phyloP scores from a whole-genome alignment of 2,113 vertebrate genomes.

The Zeus faber region DNA sequence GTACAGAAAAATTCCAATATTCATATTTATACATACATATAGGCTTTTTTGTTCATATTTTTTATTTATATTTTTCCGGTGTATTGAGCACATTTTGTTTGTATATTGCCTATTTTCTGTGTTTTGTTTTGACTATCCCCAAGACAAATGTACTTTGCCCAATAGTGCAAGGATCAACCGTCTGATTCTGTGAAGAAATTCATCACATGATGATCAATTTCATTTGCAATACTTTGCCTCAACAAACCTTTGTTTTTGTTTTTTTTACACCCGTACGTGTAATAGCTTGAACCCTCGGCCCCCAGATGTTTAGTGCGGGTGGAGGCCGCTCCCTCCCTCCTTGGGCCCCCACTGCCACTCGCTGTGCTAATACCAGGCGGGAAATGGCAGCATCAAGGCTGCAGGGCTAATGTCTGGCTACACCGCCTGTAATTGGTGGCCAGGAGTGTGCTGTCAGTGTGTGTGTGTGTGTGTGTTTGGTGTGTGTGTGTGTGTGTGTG shows the following conservation, averaged over 20 bases:
- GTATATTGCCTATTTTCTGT: too few species aligned
- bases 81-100: too few species aligned
- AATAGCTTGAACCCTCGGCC: constrained; percentile 24
- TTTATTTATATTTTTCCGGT: too few species aligned
- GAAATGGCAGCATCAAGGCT: constrained; percentile 74
- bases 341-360: constrained; percentile 36
- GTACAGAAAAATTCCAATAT: too few species aligned
- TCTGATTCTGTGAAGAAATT: not conserved
- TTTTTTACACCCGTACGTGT: constrained; percentile 46
- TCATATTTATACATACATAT: too few species aligned
- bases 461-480: constrained; percentile 15
- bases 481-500: constrained; percentile 30
- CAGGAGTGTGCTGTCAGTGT: constrained; percentile 57
- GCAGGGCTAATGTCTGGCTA: constrained; percentile 64
- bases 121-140: too few species aligned
- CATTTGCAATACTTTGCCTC: constrained; percentile 54
- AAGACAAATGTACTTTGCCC: too few species aligned
- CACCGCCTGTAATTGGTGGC: constrained; percentile 76
- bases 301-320: constrained; percentile 49
- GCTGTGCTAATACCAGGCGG: constrained; percentile 74
- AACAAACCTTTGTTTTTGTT: constrained; percentile 40
- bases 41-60: too few species aligned
- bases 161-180: too few species aligned
- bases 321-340: constrained; percentile 28
- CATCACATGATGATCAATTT: too few species aligned